Evolutionary conservation across 2,113 vertebrate genomes (phyloP), one percentile per base, ranked within the genome.

Genomic region (Willisornis vidua): DNA sequence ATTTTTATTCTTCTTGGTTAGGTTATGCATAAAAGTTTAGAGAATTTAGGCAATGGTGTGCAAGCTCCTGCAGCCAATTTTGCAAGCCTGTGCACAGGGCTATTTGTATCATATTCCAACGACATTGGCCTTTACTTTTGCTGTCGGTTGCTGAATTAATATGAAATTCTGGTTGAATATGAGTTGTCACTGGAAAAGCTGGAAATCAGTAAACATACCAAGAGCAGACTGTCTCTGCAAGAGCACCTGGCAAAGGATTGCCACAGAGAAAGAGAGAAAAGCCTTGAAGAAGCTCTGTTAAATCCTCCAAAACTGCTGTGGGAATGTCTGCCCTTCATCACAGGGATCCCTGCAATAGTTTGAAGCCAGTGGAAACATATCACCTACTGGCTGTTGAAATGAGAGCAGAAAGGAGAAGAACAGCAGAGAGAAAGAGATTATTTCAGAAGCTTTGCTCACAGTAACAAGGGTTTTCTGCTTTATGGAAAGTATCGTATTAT

Each of bases 91-190:
- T 51, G 74, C 78, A 82, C 29, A 31, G 46, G 26, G 10, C n/a
- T 87, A 3, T 89, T 39, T 39, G 39, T 91, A 63, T 35, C 87
- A 61, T 73, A 65, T 63, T 59, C 92, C 82, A 92, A 33, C 59
- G 57, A 74, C 72, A 72, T 14, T 85, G 58, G 67, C 58, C 89
- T 92, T 88, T 65, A 26, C 55, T 88, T 90, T 55, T 90, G 58
- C 77, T 90, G 52, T 48, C 72, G 35, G 10, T 80, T 92, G 83
- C 90, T 94, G 70, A 85, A 83, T 48, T 85, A 78, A 85, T 70
- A 82, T 25, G 89, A 91, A 96, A 93, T 94, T 93, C 78, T 84
- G 90, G 94, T 77, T 94, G 93, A 85, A 89, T 93, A 66, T 35
- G 58, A 63, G 76, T 62, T 91, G 87, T 85, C 62, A 52, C 82